These are phyloP conservation scores for Acromyrmex heyeri DNA, from an alignment of 1,140 invertebrate species.

Conservation along the genomic window DNA sequence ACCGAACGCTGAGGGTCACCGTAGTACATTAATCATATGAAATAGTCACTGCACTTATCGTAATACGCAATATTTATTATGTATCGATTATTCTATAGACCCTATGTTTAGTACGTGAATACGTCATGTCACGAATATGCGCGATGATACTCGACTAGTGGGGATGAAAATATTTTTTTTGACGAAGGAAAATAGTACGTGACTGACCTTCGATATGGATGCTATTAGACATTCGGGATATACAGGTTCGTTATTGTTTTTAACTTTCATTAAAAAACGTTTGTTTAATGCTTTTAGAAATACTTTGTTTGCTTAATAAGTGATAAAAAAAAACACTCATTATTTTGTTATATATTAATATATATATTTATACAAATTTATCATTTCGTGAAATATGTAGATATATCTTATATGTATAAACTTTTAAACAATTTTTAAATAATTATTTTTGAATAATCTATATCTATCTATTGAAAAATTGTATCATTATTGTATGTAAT, in stretches of 20 bases:
- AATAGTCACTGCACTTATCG: not conserved
- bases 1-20: not conserved
- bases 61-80: conserved; percentile 22
- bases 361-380: not conserved
- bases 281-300: not conserved
- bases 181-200: not conserved
- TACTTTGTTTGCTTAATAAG: not conserved
- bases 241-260: conserved; percentile 31
- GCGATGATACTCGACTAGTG: not conserved
- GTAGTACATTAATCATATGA: not conserved
- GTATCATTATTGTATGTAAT: not conserved
- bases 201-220: conserved; percentile 7
- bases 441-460: not conserved
- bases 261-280: not conserved
- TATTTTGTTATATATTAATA: not conserved
- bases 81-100: conserved; percentile 11
- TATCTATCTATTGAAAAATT: not conserved
- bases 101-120: not conserved
- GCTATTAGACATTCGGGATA: not conserved
- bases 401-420: not conserved
- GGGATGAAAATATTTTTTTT: conserved; percentile 16
- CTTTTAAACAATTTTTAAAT: not conserved
- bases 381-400: too few relatives aligned
- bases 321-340: not conserved
- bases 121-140: conserved; percentile 5